Base-by-base conservation (phyloP, 2,888 invertebrate species). In the Acleris emargana region DNA sequence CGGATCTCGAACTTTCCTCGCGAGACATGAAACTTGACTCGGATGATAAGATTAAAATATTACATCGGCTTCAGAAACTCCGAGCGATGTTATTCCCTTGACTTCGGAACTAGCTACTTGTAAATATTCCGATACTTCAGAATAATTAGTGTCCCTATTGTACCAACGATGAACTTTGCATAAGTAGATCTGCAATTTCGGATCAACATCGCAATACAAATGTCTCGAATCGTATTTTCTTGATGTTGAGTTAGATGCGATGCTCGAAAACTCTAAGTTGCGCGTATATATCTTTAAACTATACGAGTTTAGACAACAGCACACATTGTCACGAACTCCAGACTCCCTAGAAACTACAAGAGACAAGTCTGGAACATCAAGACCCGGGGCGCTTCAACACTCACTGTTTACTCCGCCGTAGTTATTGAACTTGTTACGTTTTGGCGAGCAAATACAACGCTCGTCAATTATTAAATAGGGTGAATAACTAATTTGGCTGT, bases 1-100 rank as follows among this genome's bases (percentile, higher is more conserved):
- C 84, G 82, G 84, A 86, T 87, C 66, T 58, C 83, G 84, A 88
- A 90, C 82, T 89, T 88, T 83, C 78, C 84, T 85, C 86, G 78
- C 80, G 84, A 84, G 86, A 88, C 88, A 84, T 75, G 84, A 82
- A 88, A 88, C 88, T 89, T 85, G 84, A 86, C 84, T 87, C 81
- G 74, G 84, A 83, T 83, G 88, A 89, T 89, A 88, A 89, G 88
- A 89, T 90, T 90, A 89, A 88, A 89, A 89, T 88, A 87, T 89
- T 87, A 88, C 85, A 83, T 83, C 77, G 81, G 76, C 86, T 86
- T 79, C 78, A 73, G 80, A 78, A 86, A 86, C 84, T 86, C 76
- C 73, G 76, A 78, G 76, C 71, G 78, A 82, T 82, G 83, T 82
- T 79, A 81, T 78, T 80, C 76, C 74, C 73, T 70, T 72, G 73